Evolutionary conservation across 2,113 vertebrate genomes (phyloP), one percentile per base, ranked within the genome.

Genomic region (Lates calcarifer): DNA sequence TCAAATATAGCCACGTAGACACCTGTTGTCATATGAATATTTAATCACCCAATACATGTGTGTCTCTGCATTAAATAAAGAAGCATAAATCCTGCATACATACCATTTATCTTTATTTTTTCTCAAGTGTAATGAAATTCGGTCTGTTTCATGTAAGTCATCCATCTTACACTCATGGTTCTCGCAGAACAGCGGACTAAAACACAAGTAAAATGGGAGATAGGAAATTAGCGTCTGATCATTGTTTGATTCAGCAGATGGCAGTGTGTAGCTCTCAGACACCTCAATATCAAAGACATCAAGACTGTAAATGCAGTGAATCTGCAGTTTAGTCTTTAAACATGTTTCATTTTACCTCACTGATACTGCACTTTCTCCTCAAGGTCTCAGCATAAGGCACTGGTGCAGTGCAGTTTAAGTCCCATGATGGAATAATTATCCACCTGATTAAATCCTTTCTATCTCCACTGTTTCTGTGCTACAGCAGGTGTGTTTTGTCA

Each of bases 171-270:
- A 17, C 51, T 60, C 9, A 9, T 31, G 47, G 9, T 68, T 49
- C 35, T 18, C 26, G 10, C 66, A 61, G 41, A 71, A 37, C 78
- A 56, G 24, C 6, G 0, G 24, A 15, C 26, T 55, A 3, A 67
- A 53, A 47, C 67, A 18, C 29, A 33, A 57, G 18, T 61, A 71
- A 82, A 71, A 83, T 66, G 71, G 60, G 71, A 76, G 81, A 22
- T 55, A 6, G 6, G 35, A 9, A 24, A 68, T 41, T 1, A 24
- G 9, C 35, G 11, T 29, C n/a, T 49, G 70, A 20, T 73, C 10
- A 2, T 60, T n/a, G 62, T 37, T 61, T 39, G 15, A 24, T 33
- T 67, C 91, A 89, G 81, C 81, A 93, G 92, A 56, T 83, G 90
- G 90, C 91, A 80, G 70, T 86, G 80, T 90, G 78, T 18, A 17